Evolutionary conservation across 2,797 vertebrate species (phyloP).

Genomic region (Esox lucius): DNA sequence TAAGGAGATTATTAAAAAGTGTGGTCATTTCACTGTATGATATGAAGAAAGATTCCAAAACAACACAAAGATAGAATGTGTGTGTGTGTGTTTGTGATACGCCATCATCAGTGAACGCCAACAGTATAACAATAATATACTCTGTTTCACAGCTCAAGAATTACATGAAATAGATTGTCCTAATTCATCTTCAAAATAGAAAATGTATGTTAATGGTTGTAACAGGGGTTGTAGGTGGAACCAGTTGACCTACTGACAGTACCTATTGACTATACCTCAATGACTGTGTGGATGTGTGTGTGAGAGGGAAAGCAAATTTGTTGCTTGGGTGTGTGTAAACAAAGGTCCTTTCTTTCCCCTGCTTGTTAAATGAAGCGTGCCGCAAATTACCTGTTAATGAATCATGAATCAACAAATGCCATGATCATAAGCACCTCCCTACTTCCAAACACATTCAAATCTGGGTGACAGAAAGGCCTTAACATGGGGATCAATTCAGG

Average conservation of each 20-base stretch:
- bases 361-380: slow-evolving; percentile 20
- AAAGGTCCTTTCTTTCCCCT: slow-evolving; percentile 38
- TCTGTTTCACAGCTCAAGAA: background rate
- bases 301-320: background rate
- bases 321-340: slow-evolving; percentile 3
- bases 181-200: background rate
- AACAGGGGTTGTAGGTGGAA: slow-evolving; percentile 9
- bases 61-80: background rate
- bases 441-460: background rate
- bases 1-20: background rate
- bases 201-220: slow-evolving; percentile 5
- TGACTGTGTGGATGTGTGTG: background rate
- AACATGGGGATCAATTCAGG: background rate
- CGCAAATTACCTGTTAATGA: slow-evolving; percentile 13
- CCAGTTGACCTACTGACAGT: slow-evolving; percentile 22
- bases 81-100: background rate
- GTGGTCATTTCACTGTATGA: background rate
- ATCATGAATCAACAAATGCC: background rate
- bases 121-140: background rate
- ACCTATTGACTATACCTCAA: background rate
- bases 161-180: no score
- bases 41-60: background rate
- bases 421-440: background rate
- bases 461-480: background rate
- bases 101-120: background rate